A percentile compares a stretch with the other conserved stretches of the same genome.
These are phyloP conservation scores for Echinometra lucunter DNA, from an alignment of 53 echinoderm and acorn worm genomes.

Conservation along the genomic window DNA sequence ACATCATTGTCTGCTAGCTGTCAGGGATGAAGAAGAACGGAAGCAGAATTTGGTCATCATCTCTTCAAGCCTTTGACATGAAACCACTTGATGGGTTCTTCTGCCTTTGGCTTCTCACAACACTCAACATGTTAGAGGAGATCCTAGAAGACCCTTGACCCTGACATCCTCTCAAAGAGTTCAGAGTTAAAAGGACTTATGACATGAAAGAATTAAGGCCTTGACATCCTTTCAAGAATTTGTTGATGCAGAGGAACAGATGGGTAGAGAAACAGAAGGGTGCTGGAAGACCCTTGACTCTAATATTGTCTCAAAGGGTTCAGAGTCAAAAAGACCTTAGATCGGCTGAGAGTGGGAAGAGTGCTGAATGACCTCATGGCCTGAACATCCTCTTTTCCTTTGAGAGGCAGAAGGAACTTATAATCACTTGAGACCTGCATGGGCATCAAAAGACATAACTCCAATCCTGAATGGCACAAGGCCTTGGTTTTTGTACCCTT, in stretches of 20 bases:
- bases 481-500: no score
- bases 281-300: neutral
- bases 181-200: neutral
- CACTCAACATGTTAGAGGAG: neutral
- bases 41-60: constrained; percentile 36
- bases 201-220: no score
- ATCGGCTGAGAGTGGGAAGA: neutral
- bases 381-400: neutral
- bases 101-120: neutral
- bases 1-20: constrained; percentile 11
- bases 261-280: no score
- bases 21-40: neutral
- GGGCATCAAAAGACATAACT: neutral
- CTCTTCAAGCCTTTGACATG: neutral
- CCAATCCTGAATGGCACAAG: neutral
- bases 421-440: no score
- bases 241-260: no score
- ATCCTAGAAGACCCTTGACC: neutral
- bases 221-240: no score
- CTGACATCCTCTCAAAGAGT: neutral
- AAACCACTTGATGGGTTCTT: neutral
- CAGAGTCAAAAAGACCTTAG: neutral
- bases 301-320: no score
- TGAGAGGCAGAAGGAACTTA: neutral
- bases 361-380: neutral